These are phyloP conservation scores for Sarotherodon lohbergeri DNA, from an alignment of 2,113 vertebrate species.

Conservation along the genomic window DNA sequence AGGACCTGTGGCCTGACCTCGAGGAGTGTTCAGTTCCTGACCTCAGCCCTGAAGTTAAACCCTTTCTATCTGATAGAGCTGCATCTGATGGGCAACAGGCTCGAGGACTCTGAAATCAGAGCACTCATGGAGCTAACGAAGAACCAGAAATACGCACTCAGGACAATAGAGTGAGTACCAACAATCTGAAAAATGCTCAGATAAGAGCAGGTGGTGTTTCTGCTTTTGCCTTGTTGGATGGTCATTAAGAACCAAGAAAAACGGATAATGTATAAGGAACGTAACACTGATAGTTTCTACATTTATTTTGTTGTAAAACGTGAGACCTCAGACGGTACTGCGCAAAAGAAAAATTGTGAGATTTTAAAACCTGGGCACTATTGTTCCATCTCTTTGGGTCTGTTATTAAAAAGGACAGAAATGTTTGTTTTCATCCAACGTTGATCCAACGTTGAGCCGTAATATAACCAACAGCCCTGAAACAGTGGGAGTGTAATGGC, in stretches of 20 bases:
- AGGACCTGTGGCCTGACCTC: constrained; percentile 35
- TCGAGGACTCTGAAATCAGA: background rate
- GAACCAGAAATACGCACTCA: constrained; percentile 5
- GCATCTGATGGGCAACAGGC: constrained; percentile 47
- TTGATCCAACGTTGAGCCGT: background rate
- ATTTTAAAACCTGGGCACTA: fast-evolving
- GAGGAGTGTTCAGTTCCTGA: constrained; percentile 11
- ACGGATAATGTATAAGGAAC: background rate
- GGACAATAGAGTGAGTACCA: constrained; percentile 36
- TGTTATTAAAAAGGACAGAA: background rate
- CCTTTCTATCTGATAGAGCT: constrained; percentile 28
- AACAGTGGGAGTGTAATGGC: fast-evolving
- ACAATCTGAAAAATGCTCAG: background rate
- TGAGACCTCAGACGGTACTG: background rate
- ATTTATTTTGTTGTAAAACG: fast-evolving
- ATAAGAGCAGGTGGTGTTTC: background rate
- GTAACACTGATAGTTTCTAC: background rate
- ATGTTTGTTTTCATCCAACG: background rate
- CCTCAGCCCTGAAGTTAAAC: constrained; percentile 29
- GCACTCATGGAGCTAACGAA: background rate
- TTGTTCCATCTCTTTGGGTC: fast-evolving
- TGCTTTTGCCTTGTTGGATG: background rate
- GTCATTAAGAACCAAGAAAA: background rate
- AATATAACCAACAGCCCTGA: background rate
- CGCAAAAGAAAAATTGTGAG: fast-evolving